Evolutionary conservation across 1,140 invertebrate species (phyloP).

Genomic region (Drosophila pruinosa): DNA sequence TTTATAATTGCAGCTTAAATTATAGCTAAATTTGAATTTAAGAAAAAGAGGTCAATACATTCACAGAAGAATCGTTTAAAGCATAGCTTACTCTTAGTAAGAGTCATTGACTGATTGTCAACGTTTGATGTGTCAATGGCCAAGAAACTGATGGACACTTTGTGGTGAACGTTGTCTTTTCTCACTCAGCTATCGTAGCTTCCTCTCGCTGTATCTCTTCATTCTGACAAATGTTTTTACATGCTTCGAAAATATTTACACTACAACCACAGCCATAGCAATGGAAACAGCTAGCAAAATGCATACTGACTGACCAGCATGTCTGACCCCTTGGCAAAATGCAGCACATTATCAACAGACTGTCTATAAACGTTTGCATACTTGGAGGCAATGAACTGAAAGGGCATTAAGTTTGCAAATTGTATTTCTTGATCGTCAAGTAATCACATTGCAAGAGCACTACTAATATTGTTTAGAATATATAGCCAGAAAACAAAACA

Average conservation of each 20-base stretch:
- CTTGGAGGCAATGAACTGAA: conserved; percentile 52
- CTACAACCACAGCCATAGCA: conserved; percentile 3
- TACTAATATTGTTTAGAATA: not conserved
- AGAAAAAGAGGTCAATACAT: too few species aligned
- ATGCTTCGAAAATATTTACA: conserved; percentile 63
- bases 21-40: not conserved
- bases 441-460: not conserved
- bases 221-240: conserved; percentile 69
- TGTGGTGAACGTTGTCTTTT: conserved; percentile 37
- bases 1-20: not conserved
- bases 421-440: conserved; percentile 4
- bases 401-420: conserved; percentile 50
- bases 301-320: conserved; percentile 38
- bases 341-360: conserved; percentile 56
- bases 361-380: conserved; percentile 37
- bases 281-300: conserved; percentile 32
- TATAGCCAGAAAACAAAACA: too few species aligned
- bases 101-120: conserved; percentile 24
- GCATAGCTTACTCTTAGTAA: not conserved
- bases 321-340: conserved; percentile 35
- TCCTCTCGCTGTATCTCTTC: not conserved
- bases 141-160: conserved; percentile 59
- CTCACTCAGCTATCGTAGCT: too few species aligned
- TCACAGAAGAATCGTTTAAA: too few species aligned
- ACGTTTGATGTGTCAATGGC: conserved; percentile 54